Percentiles rank a stretch among this genome's conserved stretches.
These are phyloP conservation scores for Brevimyrus niger DNA, from an alignment of 2,113 vertebrate genomes.

Conservation along the genomic window DNA sequence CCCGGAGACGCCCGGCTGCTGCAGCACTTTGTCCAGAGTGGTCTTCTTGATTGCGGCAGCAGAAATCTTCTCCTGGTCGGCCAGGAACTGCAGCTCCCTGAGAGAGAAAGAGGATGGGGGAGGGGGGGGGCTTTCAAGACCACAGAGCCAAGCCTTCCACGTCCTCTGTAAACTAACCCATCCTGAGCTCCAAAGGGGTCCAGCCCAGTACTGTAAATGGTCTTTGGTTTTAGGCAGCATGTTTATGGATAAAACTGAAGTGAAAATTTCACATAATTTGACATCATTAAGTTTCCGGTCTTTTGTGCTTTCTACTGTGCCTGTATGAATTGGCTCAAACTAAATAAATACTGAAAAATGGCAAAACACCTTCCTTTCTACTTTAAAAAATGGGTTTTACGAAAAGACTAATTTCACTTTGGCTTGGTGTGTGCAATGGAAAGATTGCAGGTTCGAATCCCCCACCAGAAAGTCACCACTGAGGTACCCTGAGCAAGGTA, in stretches of 20 bases:
- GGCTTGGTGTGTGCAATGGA: neutral
- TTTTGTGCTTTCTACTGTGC: neutral
- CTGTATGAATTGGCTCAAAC: neutral
- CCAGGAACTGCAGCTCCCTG: constrained; percentile 86
- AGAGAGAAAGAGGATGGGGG: neutral
- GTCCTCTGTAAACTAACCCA: neutral
- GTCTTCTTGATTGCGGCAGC: constrained; percentile 94
- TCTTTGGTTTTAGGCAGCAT: neutral
- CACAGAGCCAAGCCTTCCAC: neutral
- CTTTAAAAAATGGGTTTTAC: neutral
- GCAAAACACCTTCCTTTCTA: neutral
- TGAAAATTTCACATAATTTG: neutral
- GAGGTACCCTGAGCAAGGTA: too few species aligned
- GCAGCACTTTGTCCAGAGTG: constrained; percentile 81
- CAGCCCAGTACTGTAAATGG: neutral
- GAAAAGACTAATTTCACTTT: neutral
- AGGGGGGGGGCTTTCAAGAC: neutral
- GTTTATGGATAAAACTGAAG: neutral
- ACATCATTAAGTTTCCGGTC: neutral
- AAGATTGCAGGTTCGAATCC: too few species aligned
- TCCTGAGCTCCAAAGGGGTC: neutral
- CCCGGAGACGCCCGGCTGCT: constrained; percentile 73
- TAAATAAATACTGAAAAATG: neutral
- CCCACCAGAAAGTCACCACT: too few species aligned
- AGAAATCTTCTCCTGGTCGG: constrained; percentile 87